Percentiles rank a stretch among this genome's conserved stretches.
Evolutionary conservation across 1,140 invertebrate genomes (phyloP).

Genomic region (Ostrea denselamellosa): DNA sequence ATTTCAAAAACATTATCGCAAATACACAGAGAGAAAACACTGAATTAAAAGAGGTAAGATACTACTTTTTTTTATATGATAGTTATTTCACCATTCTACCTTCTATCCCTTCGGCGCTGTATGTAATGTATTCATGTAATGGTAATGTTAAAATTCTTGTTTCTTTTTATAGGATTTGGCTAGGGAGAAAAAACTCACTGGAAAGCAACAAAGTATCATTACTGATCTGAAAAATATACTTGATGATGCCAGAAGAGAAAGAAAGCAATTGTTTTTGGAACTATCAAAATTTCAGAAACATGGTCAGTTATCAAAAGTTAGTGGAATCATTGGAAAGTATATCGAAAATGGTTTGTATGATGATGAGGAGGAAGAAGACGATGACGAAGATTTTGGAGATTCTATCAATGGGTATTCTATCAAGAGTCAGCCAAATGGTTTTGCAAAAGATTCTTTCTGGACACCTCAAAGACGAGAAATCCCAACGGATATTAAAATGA

Average conservation of each 20-base stretch:
- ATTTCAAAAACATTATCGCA: constrained; percentile 60
- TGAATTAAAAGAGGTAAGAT: constrained; percentile 66
- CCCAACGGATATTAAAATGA: constrained; percentile 17
- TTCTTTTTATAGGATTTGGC: constrained; percentile 66
- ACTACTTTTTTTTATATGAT: not conserved
- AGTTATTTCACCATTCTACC: not conserved
- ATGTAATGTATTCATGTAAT: too few species aligned
- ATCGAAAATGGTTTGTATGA: constrained; percentile 61
- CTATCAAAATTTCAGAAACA: constrained; percentile 61
- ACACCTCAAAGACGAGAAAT: constrained; percentile 26
- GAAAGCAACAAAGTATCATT: constrained; percentile 67
- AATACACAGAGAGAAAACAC: constrained; percentile 67
- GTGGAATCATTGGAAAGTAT: constrained; percentile 59
- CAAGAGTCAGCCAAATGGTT: constrained; percentile 39
- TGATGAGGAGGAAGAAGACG: constrained; percentile 52
- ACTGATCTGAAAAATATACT: constrained; percentile 66
- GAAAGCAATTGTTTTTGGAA: constrained; percentile 66
- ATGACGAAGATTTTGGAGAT: constrained; percentile 40
- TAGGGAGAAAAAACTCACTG: constrained; percentile 64
- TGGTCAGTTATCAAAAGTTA: constrained; percentile 55
- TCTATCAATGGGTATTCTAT: constrained; percentile 52
- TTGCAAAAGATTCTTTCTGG: not conserved
- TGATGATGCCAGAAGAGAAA: constrained; percentile 68
- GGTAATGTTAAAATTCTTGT: not conserved
- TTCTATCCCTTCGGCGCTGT: not conserved